These are phyloP conservation scores for Taenioides sp. DNA, from an alignment of 2,797 vertebrate genomes.

Conservation along the genomic window DNA sequence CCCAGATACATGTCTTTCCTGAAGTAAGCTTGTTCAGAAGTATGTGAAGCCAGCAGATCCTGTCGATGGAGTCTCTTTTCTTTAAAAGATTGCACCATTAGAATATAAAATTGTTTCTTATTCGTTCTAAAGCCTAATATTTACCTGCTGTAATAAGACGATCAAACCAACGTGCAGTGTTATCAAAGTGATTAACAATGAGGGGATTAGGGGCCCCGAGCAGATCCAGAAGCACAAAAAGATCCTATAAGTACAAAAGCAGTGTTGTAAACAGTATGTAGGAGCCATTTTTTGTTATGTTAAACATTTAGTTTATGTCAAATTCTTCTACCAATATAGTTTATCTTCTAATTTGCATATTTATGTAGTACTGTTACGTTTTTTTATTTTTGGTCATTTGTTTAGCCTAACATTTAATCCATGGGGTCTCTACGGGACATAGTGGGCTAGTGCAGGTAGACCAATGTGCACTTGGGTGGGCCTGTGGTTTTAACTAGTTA, in stretches of 20 bases:
- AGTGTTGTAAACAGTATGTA: background rate
- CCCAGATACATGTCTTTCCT: conserved; percentile 80
- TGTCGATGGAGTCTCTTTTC: conserved; percentile 86
- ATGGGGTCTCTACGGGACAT: background rate
- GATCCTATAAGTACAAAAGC: conserved; percentile 72
- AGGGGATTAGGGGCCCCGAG: conserved; percentile 81
- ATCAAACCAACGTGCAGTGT: conserved; percentile 87
- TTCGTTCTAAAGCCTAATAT: fast-evolving
- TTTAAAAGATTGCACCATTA: conserved; percentile 45
- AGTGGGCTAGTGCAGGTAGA: too few species aligned
- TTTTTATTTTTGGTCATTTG: background rate
- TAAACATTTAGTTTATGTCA: background rate
- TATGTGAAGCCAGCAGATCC: conserved; percentile 82
- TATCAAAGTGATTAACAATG: conserved; percentile 88
- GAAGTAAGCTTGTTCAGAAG: conserved; percentile 82
- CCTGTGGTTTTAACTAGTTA: too few species aligned
- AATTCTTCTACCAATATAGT: too few species aligned
- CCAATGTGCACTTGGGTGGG: too few species aligned
- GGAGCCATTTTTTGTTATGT: background rate
- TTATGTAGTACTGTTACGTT: background rate
- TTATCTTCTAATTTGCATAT: background rate
- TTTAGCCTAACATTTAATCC: background rate
- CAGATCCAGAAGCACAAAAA: conserved; percentile 89
- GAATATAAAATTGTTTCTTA: background rate
- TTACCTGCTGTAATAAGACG: conserved; percentile 84